Evolutionary conservation across 2,888 invertebrate genomes (phyloP), one percentile per base, ranked within the genome.

Genomic region (Nomada hirtipes): DNA sequence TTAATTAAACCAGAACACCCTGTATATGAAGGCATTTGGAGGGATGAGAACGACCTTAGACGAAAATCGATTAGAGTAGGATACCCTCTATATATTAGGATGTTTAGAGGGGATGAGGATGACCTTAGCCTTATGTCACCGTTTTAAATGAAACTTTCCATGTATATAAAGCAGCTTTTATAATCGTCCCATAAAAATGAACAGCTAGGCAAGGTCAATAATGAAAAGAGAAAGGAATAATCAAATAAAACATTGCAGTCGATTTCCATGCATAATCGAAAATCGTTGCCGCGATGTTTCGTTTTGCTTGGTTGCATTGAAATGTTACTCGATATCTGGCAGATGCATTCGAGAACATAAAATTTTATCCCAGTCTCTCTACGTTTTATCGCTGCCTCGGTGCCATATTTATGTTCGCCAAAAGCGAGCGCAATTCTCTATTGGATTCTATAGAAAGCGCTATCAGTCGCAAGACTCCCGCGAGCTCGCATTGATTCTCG

Each of bases 291-390:
- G 0, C 29, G 29, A 29, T 29, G 0, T 7, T 53, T 20, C n/a
- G 20, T 53, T 53, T 53, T 20, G 4, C 2, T 18, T 53, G 20
- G 42, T 26, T 53, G 11, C 13, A 3, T 20, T n/a, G 36, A 44
- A 44, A 44, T 44, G 11, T 20, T 29, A 15, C 20, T 7, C 18
- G 4, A 36, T 59, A 36, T 50, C 50, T 47, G 10, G 23, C 26
- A 20, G 36, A 36, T 7, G 36, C 23, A 20, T 52, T 71, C 20
- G 61, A 20, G 47, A 4, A 23, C n/a, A 53, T 76, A 76, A 76
- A 75, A 20, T 70, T 69, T 78, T 74, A 74, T 67, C 36, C 7
- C 36, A 47, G 60, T n/a, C 47, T 20, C 20, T 23, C 63, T 53
- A 26, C 47, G 13, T 29, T 69, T 70, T 50, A 57, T 50, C 13